A percentile compares a stretch with the other conserved stretches of the same genome.
phyloP scores from a whole-genome alignment of 2,797 vertebrate genomes.

The Syndactyla subalaris region DNA sequence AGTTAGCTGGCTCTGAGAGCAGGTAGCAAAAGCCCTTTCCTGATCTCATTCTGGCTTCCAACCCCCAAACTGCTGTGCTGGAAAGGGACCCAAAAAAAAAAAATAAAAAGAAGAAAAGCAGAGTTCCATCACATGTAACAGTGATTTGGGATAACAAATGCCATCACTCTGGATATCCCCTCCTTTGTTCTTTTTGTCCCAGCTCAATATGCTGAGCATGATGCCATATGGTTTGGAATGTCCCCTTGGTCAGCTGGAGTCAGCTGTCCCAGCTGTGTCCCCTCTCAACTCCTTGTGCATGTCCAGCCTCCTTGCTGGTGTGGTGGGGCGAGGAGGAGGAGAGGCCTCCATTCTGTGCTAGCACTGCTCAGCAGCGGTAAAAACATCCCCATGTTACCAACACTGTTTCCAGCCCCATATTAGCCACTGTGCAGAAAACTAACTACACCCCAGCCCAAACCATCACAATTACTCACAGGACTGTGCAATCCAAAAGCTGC shows the following conservation, averaged over 20 bases:
- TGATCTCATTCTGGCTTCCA: too few relatives aligned
- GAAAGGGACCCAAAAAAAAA: too few relatives aligned
- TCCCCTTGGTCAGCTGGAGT: rapidly evolving
- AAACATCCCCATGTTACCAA: neutral
- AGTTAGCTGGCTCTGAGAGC: too few relatives aligned
- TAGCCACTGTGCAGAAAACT: neutral
- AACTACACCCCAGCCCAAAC: neutral
- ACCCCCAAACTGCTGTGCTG: too few relatives aligned
- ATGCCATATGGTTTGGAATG: rapidly evolving
- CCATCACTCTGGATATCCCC: rapidly evolving
- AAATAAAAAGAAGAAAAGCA: neutral
- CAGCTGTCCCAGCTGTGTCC: neutral
- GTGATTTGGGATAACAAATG: neutral
- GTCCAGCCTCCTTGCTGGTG: neutral
- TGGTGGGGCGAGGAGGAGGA: neutral
- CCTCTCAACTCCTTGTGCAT: neutral
- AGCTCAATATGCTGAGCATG: too few relatives aligned
- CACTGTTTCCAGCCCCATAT: neutral
- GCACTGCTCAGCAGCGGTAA: rapidly evolving
- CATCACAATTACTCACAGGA: neutral
- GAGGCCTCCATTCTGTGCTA: neutral
- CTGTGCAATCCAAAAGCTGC: neutral
- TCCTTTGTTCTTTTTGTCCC: neutral
- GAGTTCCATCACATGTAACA: rapidly evolving
- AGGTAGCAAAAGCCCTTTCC: too few relatives aligned